phyloP scores from a whole-genome alignment of 2,888 invertebrate species.

The Drymonia ruficornis region DNA sequence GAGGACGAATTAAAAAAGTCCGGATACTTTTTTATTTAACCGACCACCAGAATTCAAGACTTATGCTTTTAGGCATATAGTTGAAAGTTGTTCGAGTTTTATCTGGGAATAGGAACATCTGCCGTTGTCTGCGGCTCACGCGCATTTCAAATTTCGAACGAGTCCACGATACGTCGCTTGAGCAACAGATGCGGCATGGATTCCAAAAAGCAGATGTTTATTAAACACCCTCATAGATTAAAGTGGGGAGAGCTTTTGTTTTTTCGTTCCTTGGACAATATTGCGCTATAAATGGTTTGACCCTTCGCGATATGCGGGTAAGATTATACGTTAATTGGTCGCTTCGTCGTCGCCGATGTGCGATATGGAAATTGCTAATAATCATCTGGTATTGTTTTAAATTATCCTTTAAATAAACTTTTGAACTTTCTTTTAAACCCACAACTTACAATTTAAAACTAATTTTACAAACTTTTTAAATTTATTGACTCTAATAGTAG shows the following conservation, averaged over 20 bases:
- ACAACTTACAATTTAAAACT: too few species aligned
- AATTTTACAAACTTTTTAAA: too few species aligned
- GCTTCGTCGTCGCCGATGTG: slow-evolving; percentile 47
- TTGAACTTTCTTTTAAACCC: slow-evolving; percentile 14
- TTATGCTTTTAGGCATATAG: slow-evolving; percentile 16
- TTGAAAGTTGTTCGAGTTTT: slow-evolving; percentile 35
- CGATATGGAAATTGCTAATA: slow-evolving; percentile 50
- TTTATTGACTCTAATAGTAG: too few species aligned
- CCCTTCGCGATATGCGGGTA: slow-evolving; percentile 76
- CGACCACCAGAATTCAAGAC: slow-evolving; percentile 6
- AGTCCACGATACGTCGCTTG: slow-evolving; percentile 52
- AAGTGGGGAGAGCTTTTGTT: slow-evolving; percentile 73
- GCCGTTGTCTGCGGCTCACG: slow-evolving; percentile 72
- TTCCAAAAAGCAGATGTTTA: slow-evolving; percentile 82
- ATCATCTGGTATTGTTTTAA: slow-evolving; percentile 31
- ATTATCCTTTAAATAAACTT: slow-evolving; percentile 5
- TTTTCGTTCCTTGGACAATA: slow-evolving; percentile 71
- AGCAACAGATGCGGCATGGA: slow-evolving; percentile 82
- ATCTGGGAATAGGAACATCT: slow-evolving; percentile 65
- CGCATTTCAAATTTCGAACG: slow-evolving; percentile 80
- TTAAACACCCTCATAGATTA: slow-evolving; percentile 81
- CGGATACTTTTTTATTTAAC: slow-evolving; percentile 30
- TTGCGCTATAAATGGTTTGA: slow-evolving; percentile 73
- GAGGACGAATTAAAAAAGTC: slow-evolving; percentile 48
- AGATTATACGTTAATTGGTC: slow-evolving; percentile 68